phyloP scores from a whole-genome alignment of 2,797 vertebrate species.

The Rhadinocentrus ornatus region DNA sequence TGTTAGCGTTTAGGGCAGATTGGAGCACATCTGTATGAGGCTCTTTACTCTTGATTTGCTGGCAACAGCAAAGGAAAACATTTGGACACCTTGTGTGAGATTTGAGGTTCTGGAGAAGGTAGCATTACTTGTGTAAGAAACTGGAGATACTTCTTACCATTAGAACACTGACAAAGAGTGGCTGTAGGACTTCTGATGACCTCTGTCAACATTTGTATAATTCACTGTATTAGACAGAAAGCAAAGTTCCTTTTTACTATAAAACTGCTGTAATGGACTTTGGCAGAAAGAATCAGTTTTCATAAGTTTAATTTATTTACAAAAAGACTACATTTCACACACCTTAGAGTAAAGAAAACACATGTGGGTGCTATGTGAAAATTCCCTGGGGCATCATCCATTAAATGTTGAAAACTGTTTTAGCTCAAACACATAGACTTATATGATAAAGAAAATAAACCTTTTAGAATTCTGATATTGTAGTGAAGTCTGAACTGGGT shows the following conservation, averaged over 20 bases:
- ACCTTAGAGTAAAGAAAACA: too few relatives aligned
- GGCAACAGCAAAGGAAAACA: conserved; percentile 56
- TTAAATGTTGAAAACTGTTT: too few relatives aligned
- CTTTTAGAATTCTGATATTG: too few relatives aligned
- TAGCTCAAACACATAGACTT: too few relatives aligned
- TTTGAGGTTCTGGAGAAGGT: conserved; percentile 36
- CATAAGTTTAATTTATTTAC: background rate
- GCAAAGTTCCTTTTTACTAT: background rate
- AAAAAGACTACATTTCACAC: too few relatives aligned
- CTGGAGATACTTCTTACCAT: conserved; percentile 24
- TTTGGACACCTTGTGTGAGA: conserved; percentile 55
- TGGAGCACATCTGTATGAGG: conserved; percentile 50
- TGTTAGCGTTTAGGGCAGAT: conserved; percentile 25
- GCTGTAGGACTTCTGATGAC: conserved; percentile 4
- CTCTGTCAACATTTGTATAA: background rate
- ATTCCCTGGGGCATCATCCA: too few relatives aligned
- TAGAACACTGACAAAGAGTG: conserved; percentile 14
- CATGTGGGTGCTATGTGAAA: too few relatives aligned
- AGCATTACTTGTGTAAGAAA: conserved; percentile 45
- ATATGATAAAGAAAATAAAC: too few relatives aligned
- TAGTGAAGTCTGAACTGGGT: too few relatives aligned
- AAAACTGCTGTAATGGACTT: background rate
- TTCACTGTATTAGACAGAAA: conserved; percentile 21
- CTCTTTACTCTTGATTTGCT: conserved; percentile 31
- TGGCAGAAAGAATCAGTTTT: background rate